Percentiles rank a stretch among this genome's conserved stretches.
Conservation (phyloP, 2,888 invertebrate species). For the Melanostoma scalare region DNA sequence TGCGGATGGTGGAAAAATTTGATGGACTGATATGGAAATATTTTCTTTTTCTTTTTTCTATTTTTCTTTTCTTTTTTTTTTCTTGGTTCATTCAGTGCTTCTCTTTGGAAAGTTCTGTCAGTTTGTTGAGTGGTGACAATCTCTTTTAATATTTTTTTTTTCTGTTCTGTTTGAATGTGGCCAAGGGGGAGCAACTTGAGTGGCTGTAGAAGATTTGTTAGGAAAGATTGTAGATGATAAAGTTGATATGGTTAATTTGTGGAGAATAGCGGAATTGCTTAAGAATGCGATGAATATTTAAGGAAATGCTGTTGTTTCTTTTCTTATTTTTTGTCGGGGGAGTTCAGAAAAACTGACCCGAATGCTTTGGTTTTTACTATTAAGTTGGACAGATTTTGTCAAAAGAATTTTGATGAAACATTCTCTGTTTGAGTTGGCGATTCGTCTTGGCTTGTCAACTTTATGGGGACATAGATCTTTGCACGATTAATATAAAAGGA, state of each 20-base stretch:
- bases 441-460: no score
- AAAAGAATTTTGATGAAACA: slow-evolving; percentile 23
- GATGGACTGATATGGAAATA: slow-evolving; percentile 73
- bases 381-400: slow-evolving; percentile 10
- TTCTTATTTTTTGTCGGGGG: neutral
- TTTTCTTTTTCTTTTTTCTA: slow-evolving; percentile 32
- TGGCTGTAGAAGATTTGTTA: slow-evolving; percentile 60
- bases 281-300: slow-evolving; percentile 37
- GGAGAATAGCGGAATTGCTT: slow-evolving; percentile 45
- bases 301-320: slow-evolving; percentile 9
- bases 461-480: no score
- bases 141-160: slow-evolving; percentile 36
- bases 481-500: no score
- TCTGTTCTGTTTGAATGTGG: slow-evolving; percentile 13
- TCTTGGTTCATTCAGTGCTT: neutral
- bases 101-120: slow-evolving; percentile 41
- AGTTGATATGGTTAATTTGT: slow-evolving; percentile 71
- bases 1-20: slow-evolving; percentile 72
- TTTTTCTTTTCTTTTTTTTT: neutral
- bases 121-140: slow-evolving; percentile 71
- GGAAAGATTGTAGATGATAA: slow-evolving; percentile 64
- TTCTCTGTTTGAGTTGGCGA: neutral
- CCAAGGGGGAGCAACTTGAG: slow-evolving; percentile 43
- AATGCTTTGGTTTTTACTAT: slow-evolving; percentile 20
- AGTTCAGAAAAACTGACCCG: neutral